Evolutionary conservation across 2,113 vertebrate species (phyloP).

Genomic region (Crocuta crocuta): DNA sequence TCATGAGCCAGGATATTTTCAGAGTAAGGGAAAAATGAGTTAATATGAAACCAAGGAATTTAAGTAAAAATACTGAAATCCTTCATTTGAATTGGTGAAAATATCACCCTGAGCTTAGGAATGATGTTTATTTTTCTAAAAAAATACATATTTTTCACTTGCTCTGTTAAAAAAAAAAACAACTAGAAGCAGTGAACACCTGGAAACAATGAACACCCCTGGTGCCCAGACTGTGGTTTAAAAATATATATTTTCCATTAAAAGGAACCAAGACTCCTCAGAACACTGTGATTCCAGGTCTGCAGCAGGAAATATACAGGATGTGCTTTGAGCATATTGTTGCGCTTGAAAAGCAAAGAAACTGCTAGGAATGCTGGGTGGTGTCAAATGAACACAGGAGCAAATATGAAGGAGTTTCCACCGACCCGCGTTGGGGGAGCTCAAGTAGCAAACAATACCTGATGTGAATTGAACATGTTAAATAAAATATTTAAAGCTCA

Average conservation of each 20-base stretch:
- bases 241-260: constrained; percentile 43
- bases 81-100: constrained; percentile 57
- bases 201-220: constrained; percentile 22
- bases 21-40: constrained; percentile 3
- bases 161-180: constrained; percentile 19
- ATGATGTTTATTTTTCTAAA: constrained; percentile 57
- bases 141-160: constrained; percentile 42
- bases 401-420: neutral
- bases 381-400: neutral
- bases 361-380: neutral
- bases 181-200: neutral
- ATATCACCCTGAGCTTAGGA: neutral
- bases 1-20: constrained; percentile 25
- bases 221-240: constrained; percentile 2
- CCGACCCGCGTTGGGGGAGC: neutral
- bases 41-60: constrained; percentile 35
- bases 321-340: neutral
- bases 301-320: neutral
- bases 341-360: neutral
- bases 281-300: constrained; percentile 56
- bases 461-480: neutral
- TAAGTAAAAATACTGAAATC: constrained; percentile 17
- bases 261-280: constrained; percentile 41
- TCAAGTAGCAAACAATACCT: neutral
- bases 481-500: constrained; percentile 9